phyloP scores from a whole-genome alignment of 2,113 vertebrate genomes.

The Gasterosteus nipponicus region DNA sequence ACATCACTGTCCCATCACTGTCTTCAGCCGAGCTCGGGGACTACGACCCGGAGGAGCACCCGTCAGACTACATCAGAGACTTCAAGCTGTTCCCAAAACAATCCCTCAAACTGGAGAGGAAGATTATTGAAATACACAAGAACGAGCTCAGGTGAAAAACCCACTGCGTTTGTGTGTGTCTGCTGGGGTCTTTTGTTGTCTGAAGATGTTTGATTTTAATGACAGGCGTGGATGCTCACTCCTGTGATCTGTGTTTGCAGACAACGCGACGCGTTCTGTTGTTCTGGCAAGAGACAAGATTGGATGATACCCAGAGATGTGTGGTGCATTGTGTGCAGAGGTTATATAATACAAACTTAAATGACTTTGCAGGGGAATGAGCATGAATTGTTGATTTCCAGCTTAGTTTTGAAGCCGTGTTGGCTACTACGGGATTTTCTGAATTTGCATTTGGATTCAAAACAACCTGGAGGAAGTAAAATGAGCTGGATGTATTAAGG shows the following conservation, averaged over 20 bases:
- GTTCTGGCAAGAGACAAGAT: constrained; percentile 15
- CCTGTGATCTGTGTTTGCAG: constrained; percentile 41
- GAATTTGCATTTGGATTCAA: not conserved
- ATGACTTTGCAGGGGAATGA: constrained; percentile 28
- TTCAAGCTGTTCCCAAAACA: constrained; percentile 98
- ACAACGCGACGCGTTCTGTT: constrained; percentile 17
- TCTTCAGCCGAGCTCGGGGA: constrained; percentile 93
- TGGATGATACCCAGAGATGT: constrained; percentile 16
- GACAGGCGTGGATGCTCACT: constrained; percentile 27
- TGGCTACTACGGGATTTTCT: not conserved
- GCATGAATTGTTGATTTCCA: constrained; percentile 37
- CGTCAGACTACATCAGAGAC: constrained; percentile 93
- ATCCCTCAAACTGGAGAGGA: constrained; percentile 94
- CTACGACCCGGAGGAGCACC: constrained; percentile 93
- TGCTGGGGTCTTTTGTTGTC: constrained; percentile 5
- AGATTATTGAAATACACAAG: constrained; percentile 96
- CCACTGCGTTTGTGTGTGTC: not conserved
- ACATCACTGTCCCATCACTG: not conserved
- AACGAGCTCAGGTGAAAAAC: constrained; percentile 90
- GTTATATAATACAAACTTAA: constrained; percentile 9
- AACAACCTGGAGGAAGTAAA: not conserved
- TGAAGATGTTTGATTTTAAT: constrained; percentile 29
- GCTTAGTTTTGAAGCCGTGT: not conserved
- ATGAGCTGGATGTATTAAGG: not conserved
- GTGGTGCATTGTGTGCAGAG: constrained; percentile 2